Conservation (phyloP, 2,888 invertebrate species). For the Heliconius charithonia region DNA sequence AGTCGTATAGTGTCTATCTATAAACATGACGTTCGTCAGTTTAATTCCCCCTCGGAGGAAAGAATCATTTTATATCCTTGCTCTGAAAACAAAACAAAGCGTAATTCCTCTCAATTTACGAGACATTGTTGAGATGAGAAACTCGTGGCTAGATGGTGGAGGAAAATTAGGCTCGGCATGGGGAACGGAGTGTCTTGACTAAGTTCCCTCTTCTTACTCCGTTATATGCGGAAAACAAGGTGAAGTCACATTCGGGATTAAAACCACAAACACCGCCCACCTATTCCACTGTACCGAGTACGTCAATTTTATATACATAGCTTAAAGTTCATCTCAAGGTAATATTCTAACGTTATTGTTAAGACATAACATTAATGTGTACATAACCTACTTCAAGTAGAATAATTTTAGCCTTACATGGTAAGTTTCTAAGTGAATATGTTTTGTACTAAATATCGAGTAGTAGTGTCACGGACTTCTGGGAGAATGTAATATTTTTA, state of each 20-base stretch:
- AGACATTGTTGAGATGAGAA: neutral
- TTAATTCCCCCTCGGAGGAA: too few relatives aligned
- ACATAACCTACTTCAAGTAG: conserved; percentile 8
- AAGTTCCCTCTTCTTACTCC: neutral
- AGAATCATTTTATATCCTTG: too few relatives aligned
- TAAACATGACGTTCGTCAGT: too few relatives aligned
- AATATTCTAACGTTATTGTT: conserved; percentile 8
- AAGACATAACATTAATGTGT: neutral
- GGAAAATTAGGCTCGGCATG: neutral
- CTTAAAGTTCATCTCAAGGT: conserved; percentile 12
- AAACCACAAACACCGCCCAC: neutral
- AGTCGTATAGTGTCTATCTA: too few relatives aligned
- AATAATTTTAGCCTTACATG: neutral
- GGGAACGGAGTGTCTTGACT: neutral
- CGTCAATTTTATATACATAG: neutral
- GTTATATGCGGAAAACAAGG: neutral
- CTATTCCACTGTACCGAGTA: neutral
- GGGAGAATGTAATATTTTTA: too few relatives aligned
- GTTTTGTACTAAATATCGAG: too few relatives aligned
- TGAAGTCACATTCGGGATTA: neutral
- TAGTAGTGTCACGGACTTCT: too few relatives aligned
- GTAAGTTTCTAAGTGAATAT: too few relatives aligned
- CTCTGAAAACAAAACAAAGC: too few relatives aligned
- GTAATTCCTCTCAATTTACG: too few relatives aligned
- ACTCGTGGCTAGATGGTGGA: too few relatives aligned